Evolutionary conservation across 2,113 vertebrate species (phyloP).

Genomic region (Tetraodon nigroviridis): DNA sequence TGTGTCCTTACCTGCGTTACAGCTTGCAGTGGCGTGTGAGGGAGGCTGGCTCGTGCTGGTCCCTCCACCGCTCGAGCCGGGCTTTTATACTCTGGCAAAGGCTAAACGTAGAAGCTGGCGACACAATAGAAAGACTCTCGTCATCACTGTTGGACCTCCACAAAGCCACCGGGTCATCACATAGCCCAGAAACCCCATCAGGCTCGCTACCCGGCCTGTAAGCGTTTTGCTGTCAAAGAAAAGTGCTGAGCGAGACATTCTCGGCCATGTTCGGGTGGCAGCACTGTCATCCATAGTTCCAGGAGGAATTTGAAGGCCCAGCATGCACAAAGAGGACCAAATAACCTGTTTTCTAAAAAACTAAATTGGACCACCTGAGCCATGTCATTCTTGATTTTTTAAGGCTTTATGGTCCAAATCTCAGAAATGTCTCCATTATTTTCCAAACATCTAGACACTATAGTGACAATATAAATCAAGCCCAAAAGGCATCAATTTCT

Average conservation of each 20-base stretch:
- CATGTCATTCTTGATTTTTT: not conserved
- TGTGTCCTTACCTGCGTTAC: constrained; percentile 80
- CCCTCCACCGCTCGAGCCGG: constrained; percentile 33
- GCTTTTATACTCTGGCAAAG: constrained; percentile 90
- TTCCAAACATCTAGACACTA: no score
- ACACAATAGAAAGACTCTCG: constrained; percentile 81
- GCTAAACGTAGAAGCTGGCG: constrained; percentile 61
- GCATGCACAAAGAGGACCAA: constrained; percentile 37
- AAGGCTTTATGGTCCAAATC: no score
- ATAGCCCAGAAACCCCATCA: constrained; percentile 67
- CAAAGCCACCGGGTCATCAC: constrained; percentile 75
- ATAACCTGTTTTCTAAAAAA: constrained; percentile 8
- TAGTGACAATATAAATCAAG: no score
- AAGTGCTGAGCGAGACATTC: constrained; percentile 75
- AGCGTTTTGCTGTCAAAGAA: constrained; percentile 81
- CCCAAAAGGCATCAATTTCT: no score
- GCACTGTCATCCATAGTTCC: no score
- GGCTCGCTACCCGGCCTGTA: constrained; percentile 71
- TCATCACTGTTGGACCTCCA: constrained; percentile 79
- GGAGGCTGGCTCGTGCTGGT: constrained; percentile 72
- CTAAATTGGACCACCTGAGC: not conserved
- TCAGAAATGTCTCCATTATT: no score
- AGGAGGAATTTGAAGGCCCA: constrained; percentile 53
- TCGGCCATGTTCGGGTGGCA: constrained; percentile 3
- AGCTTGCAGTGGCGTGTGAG: constrained; percentile 70